These are phyloP conservation scores for Latrodectus elegans DNA, from an alignment of 2,888 invertebrate genomes.

Conservation along the genomic window DNA sequence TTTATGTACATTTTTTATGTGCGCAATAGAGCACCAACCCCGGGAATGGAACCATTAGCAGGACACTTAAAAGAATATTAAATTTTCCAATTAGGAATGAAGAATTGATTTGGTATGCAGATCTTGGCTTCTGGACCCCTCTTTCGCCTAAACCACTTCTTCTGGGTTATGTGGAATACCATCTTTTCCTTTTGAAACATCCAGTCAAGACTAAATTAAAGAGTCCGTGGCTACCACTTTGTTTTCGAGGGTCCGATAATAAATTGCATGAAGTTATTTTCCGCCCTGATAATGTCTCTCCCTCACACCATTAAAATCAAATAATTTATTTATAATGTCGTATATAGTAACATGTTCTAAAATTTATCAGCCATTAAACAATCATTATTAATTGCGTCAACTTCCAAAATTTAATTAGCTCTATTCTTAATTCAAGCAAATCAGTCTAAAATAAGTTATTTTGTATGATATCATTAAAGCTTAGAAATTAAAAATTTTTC, in stretches of 20 bases:
- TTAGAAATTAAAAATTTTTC: too few species aligned
- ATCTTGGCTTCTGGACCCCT: constrained; percentile 54
- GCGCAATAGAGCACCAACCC: not conserved
- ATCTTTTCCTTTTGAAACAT: constrained; percentile 40
- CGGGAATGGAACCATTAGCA: constrained; percentile 64
- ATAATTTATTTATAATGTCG: too few species aligned
- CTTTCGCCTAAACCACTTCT: constrained; percentile 46
- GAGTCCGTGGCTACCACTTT: constrained; percentile 26
- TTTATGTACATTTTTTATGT: constrained; percentile 15
- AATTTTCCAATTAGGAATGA: constrained; percentile 70
- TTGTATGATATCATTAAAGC: too few species aligned
- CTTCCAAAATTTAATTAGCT: too few species aligned
- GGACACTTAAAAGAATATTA: constrained; percentile 70
- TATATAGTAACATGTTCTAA: too few species aligned
- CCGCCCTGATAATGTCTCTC: too few species aligned
- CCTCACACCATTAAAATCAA: too few species aligned
- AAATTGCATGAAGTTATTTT: not conserved
- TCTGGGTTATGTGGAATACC: constrained; percentile 54
- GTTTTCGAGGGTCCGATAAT: constrained; percentile 23
- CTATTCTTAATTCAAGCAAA: too few species aligned
- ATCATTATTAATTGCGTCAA: too few species aligned
- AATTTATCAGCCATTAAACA: too few species aligned
- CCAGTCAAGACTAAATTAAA: constrained; percentile 60
- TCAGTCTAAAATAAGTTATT: too few species aligned
- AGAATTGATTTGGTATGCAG: constrained; percentile 70